These are phyloP conservation scores for Phymastichus coffea DNA, from an alignment of 1,140 invertebrate genomes.

Conservation along the genomic window DNA sequence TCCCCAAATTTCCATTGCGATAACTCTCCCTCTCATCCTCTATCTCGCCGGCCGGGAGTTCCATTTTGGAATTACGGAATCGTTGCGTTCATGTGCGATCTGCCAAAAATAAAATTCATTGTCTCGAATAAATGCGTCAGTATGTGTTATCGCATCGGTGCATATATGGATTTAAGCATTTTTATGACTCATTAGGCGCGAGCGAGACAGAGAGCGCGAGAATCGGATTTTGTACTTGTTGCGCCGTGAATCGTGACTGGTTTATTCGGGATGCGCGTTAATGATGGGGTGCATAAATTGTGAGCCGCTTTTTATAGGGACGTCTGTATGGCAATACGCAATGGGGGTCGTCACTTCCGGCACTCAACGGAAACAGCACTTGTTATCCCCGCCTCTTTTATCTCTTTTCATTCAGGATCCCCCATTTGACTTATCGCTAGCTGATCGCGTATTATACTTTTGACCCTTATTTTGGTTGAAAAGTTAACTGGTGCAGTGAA, in stretches of 20 bases:
- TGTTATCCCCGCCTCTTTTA: slow-evolving; percentile 31
- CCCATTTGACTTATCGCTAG: slow-evolving; percentile 14
- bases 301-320: slow-evolving; percentile 26
- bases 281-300: slow-evolving; percentile 50
- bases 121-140: background rate
- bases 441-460: slow-evolving; percentile 1
- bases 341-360: slow-evolving; percentile 43
- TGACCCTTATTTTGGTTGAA: background rate
- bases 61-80: slow-evolving; percentile 15
- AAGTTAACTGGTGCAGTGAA: background rate
- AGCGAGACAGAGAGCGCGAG: slow-evolving; percentile 5
- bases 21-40: background rate
- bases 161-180: background rate
- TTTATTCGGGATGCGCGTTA: slow-evolving; percentile 39
- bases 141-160: background rate
- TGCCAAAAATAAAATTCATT: slow-evolving; percentile 19
- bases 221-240: slow-evolving; percentile 42
- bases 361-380: slow-evolving; percentile 44
- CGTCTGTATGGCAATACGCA: slow-evolving; percentile 27
- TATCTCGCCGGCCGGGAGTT: background rate
- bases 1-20: background rate
- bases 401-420: slow-evolving; percentile 3
- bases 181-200: background rate
- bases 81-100: background rate
- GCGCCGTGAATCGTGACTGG: slow-evolving; percentile 40